Evolutionary conservation across 1,140 invertebrate genomes (phyloP).

Genomic region (Kradibia gibbosae): DNA sequence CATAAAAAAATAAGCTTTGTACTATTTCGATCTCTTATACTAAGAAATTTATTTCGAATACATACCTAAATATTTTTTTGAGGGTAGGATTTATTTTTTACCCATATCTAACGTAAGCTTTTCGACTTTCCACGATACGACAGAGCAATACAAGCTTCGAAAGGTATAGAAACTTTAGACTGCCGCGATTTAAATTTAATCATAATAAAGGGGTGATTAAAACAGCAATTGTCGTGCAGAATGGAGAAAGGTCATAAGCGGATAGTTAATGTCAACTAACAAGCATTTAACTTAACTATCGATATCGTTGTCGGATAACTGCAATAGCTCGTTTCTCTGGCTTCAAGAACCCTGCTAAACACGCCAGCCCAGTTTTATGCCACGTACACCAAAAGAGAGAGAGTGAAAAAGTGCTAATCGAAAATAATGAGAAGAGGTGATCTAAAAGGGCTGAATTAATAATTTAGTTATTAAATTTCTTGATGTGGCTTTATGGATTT

Average conservation of each 20-base stretch:
- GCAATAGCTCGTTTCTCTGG: conserved; percentile 66
- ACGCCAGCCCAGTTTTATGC: conserved; percentile 67
- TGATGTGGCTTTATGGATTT: not conserved
- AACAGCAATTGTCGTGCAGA: conserved; percentile 70
- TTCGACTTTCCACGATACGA: not conserved
- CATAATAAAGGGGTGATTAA: conserved; percentile 71
- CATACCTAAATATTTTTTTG: too few relatives aligned
- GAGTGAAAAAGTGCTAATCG: not conserved
- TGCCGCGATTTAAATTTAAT: conserved; percentile 70
- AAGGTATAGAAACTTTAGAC: not conserved
- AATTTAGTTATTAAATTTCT: not conserved
- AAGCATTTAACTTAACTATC: conserved; percentile 72
- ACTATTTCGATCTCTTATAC: too few relatives aligned
- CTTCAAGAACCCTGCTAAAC: conserved; percentile 71
- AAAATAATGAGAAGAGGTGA: not conserved
- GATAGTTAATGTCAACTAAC: conserved; percentile 71
- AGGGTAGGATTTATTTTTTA: not conserved
- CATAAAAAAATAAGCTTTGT: too few relatives aligned
- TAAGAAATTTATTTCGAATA: too few relatives aligned
- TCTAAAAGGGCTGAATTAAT: too few relatives aligned
- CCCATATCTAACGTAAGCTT: not conserved
- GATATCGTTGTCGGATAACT: conserved; percentile 64
- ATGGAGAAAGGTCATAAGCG: conserved; percentile 51
- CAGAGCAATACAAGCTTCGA: not conserved
- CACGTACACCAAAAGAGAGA: not conserved